A percentile compares a stretch with the other conserved stretches of the same genome.
These are phyloP conservation scores for Pedicia rivosa DNA, from an alignment of 2,888 invertebrate genomes.

Conservation along the genomic window DNA sequence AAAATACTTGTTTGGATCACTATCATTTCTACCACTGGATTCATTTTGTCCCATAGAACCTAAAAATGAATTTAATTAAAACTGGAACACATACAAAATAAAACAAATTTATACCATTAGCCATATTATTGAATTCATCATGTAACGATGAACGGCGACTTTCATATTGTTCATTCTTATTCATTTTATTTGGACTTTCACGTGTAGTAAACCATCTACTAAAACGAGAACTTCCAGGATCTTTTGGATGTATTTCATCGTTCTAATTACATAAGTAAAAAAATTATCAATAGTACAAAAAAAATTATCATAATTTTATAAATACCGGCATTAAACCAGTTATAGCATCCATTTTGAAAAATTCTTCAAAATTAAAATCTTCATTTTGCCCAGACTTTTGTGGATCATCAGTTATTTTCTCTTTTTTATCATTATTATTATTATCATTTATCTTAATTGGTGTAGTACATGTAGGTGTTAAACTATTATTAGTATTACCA, in stretches of 20 bases:
- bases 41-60: no score
- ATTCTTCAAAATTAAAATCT: slow-evolving; percentile 65
- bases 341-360: slow-evolving; percentile 63
- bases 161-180: slow-evolving; percentile 15
- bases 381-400: no score
- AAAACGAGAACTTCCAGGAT: slow-evolving; percentile 50
- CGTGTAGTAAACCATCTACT: slow-evolving; percentile 64
- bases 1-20: slow-evolving; percentile 45
- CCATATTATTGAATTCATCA: slow-evolving; percentile 47
- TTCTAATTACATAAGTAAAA: slow-evolving; percentile 34
- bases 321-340: slow-evolving; percentile 56
- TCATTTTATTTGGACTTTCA: slow-evolving; percentile 10
- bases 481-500: background rate
- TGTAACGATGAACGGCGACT: slow-evolving; percentile 40
- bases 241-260: slow-evolving; percentile 37
- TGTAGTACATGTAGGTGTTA: slow-evolving; percentile 11
- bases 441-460: slow-evolving; percentile 6
- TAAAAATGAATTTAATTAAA: no score
- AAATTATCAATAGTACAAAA: slow-evolving; percentile 5
- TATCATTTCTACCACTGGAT: slow-evolving; percentile 12
- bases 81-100: no score
- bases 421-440: slow-evolving; percentile 8
- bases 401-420: no score
- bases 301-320: no score
- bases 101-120: slow-evolving; percentile 30